These are phyloP conservation scores for Nephila pilipes DNA, from an alignment of 1,140 invertebrate species.

Conservation along the genomic window DNA sequence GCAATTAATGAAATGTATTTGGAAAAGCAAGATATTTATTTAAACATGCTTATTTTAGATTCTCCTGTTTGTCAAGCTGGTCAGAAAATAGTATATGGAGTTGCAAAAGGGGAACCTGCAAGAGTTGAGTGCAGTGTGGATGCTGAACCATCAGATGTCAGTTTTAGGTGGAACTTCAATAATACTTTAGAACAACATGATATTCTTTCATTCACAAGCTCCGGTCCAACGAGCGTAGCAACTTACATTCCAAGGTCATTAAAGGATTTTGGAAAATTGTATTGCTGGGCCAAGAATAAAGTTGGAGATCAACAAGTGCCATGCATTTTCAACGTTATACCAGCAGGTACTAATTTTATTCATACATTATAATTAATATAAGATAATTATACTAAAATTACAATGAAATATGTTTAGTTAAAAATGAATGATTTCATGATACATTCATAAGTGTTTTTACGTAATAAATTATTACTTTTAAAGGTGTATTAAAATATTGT, in stretches of 20 bases:
- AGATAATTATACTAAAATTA: too few relatives aligned
- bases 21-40: too few relatives aligned
- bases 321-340: slow-evolving; percentile 79
- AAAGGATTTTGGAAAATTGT: slow-evolving; percentile 78
- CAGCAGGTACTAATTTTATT: slow-evolving; percentile 76
- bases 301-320: slow-evolving; percentile 79
- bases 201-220: slow-evolving; percentile 72
- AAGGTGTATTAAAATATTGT: too few relatives aligned
- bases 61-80: slow-evolving; percentile 90
- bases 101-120: slow-evolving; percentile 89
- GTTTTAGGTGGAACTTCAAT: slow-evolving; percentile 80
- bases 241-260: slow-evolving; percentile 78
- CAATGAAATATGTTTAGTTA: too few relatives aligned
- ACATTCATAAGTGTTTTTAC: too few relatives aligned
- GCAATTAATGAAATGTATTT: too few relatives aligned
- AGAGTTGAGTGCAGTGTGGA: slow-evolving; percentile 92
- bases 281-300: slow-evolving; percentile 79
- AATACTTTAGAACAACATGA: slow-evolving; percentile 77
- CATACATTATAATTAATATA: too few relatives aligned
- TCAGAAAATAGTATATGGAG: slow-evolving; percentile 90
- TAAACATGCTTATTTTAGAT: slow-evolving; percentile 84
- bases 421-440: too few relatives aligned
- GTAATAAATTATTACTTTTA: too few relatives aligned
- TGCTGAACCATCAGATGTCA: slow-evolving; percentile 89
- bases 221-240: slow-evolving; percentile 75